These are phyloP conservation scores for Charadrius vociferus DNA, from an alignment of 2,113 vertebrate genomes.

Conservation along the genomic window DNA sequence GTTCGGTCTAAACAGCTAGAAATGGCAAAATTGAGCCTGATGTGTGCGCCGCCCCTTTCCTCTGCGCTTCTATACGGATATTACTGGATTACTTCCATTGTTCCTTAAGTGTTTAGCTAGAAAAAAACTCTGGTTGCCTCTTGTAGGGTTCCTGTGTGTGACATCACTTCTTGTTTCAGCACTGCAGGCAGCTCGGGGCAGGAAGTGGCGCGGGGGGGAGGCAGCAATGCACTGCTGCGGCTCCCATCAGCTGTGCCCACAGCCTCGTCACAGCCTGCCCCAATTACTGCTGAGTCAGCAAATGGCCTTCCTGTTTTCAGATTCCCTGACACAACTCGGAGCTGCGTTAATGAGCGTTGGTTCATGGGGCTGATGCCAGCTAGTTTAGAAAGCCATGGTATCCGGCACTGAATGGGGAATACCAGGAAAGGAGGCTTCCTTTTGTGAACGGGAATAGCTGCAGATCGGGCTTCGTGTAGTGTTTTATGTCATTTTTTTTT, in stretches of 20 bases:
- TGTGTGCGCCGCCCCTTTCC: not conserved
- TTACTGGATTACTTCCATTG: constrained; percentile 27
- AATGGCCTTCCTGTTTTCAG: not conserved
- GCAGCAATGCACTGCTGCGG: not conserved
- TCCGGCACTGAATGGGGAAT: not conserved
- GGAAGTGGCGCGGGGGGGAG: constrained; percentile 45
- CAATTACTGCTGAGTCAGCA: constrained; percentile 59
- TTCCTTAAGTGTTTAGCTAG: not conserved
- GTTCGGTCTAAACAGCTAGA: not conserved
- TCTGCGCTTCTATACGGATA: not conserved
- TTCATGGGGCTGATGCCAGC: constrained; percentile 1
- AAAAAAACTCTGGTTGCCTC: not conserved
- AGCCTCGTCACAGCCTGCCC: not conserved
- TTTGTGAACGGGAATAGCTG: not conserved
- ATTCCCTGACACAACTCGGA: not conserved
- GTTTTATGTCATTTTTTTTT: not conserved
- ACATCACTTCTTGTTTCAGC: constrained; percentile 46
- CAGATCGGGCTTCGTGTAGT: fast-evolving
- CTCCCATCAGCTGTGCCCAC: not conserved
- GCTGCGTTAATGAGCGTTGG: not conserved
- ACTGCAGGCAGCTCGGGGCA: constrained; percentile 7
- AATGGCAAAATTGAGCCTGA: not conserved
- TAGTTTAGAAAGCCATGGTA: not conserved
- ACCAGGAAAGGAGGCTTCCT: not conserved
- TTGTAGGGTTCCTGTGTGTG: constrained; percentile 23